phyloP scores from a whole-genome alignment of 2,888 invertebrate genomes.

The Drosophila niveifrons region DNA sequence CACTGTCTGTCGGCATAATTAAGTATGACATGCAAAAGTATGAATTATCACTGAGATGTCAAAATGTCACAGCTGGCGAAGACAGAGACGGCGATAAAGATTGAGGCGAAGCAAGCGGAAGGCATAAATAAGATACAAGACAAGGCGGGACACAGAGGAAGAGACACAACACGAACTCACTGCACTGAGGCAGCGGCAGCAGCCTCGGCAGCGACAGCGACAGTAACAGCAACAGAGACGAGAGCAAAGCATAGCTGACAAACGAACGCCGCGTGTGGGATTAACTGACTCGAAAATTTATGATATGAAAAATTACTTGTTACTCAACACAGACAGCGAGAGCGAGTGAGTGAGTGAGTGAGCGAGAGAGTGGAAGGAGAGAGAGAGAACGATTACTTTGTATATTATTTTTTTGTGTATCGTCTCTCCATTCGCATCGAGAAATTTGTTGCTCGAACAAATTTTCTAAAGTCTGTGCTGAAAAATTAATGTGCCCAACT shows the following conservation, averaged over 20 bases:
- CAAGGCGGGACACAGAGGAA: constrained; percentile 25
- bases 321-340: constrained; percentile 52
- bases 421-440: constrained; percentile 43
- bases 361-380: constrained; percentile 1
- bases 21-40: constrained; percentile 84
- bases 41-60: constrained; percentile 84
- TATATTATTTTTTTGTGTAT: constrained; percentile 54
- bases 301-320: constrained; percentile 82
- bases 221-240: constrained; percentile 22
- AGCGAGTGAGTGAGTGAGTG: constrained; percentile 11
- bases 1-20: constrained; percentile 82
- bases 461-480: constrained; percentile 76
- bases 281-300: constrained; percentile 83
- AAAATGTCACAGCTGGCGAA: constrained; percentile 80
- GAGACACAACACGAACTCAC: constrained; percentile 47
- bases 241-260: constrained; percentile 50
- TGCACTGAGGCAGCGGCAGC: constrained; percentile 33
- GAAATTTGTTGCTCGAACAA: constrained; percentile 70
- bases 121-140: constrained; percentile 64
- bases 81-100: constrained; percentile 65
- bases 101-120: constrained; percentile 49
- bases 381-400: constrained; percentile 57
- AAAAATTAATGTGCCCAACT: constrained; percentile 78
- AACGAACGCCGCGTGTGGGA: constrained; percentile 82
- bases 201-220: not conserved